Percentiles rank a stretch among this genome's conserved stretches.
Evolutionary conservation across 2,888 invertebrate genomes (phyloP).

Genomic region (Polietes domitor): DNA sequence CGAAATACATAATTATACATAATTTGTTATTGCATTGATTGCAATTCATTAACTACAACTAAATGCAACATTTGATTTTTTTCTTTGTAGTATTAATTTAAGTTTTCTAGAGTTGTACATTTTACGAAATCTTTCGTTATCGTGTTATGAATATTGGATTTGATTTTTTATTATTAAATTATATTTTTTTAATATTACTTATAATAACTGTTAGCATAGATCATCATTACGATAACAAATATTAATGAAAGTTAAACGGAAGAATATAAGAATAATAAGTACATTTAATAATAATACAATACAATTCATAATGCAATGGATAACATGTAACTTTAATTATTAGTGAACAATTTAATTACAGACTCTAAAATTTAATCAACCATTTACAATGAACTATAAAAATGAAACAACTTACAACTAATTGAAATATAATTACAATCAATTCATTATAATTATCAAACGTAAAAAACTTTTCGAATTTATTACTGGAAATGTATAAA

Average conservation of each 20-base stretch:
- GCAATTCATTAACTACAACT: slow-evolving; percentile 36
- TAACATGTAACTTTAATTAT: slow-evolving; percentile 52
- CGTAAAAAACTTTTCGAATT: not conserved
- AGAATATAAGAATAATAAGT: slow-evolving; percentile 8
- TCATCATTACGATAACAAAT: slow-evolving; percentile 17
- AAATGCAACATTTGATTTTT: not conserved
- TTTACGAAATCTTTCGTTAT: slow-evolving; percentile 21
- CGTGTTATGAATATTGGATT: slow-evolving; percentile 25
- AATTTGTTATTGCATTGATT: slow-evolving; percentile 62
- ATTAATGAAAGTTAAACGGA: slow-evolving; percentile 34
- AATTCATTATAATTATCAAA: slow-evolving; percentile 61
- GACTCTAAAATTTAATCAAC: slow-evolving; percentile 61
- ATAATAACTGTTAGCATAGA: slow-evolving; percentile 50
- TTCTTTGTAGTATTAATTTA: slow-evolving; percentile 7
- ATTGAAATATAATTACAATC: slow-evolving; percentile 65
- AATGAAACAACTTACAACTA: slow-evolving; percentile 57
- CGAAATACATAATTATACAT: slow-evolving; percentile 3
- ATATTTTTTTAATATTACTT: slow-evolving; percentile 48
- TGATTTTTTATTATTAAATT: slow-evolving; percentile 37
- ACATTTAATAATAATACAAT: slow-evolving; percentile 51
- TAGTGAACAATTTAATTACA: slow-evolving; percentile 60
- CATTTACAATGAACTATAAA: slow-evolving; percentile 64
- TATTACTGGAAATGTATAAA: too few species aligned
- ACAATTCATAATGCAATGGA: slow-evolving; percentile 39
- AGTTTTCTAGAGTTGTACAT: slow-evolving; percentile 9